Base-by-base conservation (phyloP, 2,888 invertebrate species). In the Antheraea yamamai region DNA sequence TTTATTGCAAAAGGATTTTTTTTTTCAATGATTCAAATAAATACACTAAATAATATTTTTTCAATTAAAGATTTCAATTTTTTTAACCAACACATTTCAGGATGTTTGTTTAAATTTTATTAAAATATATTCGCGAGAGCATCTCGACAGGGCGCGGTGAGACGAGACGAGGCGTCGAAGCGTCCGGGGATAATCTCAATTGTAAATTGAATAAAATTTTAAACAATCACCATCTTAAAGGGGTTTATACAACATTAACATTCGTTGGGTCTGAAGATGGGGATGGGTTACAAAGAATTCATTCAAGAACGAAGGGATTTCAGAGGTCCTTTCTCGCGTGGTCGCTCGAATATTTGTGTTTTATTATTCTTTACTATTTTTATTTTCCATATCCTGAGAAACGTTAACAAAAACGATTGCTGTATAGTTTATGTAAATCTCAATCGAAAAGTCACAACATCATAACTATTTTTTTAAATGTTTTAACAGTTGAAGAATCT, bases 201-300 rank as follows among this genome's bases (percentile, higher is more conserved):
- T 88, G 87, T 85, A 84, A 83, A 89, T 87, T 88, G 85, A 89
- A 89, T 88, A 87, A 89, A 85, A 89, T 84, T 84, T 87, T 81
- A 86, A 86, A 91, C 91, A 92, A 91, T 89, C 89, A 91, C 85
- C 79, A 81, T 82, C 82, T 89, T 84, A 84, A 79, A 78, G 76
- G 83, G 82, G 85, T 85, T 88, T 87, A 82, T 80, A 83, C 81
- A 85, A 83, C 81, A 88, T 88, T 88, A 85, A 81, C 85, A 88
- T 88, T 84, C 79, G 78, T 75, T 77, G 80, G 78, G 75, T 76
- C 74, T 81, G 78, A 79, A 78, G 79, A 76, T 76, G 80, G 78
- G 74, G 77, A 75, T 81, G 78, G 79, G 78, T 80, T 77, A 77
- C 79, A 83, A 81, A 83, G 81, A 83, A 81, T 82, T 77, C 74